Evolutionary conservation across 92 coral and sea anemone species (phyloP).

Genomic region (Parazoanthus swiftii): DNA sequence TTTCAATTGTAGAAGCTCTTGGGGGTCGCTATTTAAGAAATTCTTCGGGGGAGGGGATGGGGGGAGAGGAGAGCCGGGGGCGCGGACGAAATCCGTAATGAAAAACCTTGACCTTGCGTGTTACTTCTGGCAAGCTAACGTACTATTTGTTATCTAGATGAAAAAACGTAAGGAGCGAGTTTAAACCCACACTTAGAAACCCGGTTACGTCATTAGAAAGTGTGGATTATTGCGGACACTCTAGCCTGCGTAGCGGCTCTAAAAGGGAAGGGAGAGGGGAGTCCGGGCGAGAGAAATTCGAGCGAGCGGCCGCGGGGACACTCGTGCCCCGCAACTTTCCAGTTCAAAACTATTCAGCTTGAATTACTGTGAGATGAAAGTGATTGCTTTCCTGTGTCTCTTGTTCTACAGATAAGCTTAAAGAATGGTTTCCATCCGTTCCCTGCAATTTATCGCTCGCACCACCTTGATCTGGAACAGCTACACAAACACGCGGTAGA

Average conservation of each 20-base stretch:
- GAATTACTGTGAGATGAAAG: background rate
- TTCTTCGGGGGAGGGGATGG: background rate
- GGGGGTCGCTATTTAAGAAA: background rate
- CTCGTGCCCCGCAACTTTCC: background rate
- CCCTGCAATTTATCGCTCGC: slow-evolving; percentile 77
- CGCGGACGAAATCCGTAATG: no score
- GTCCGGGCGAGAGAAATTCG: no score
- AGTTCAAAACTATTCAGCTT: background rate
- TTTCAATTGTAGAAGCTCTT: background rate
- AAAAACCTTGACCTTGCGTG: background rate
- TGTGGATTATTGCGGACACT: no score
- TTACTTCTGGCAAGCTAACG: background rate
- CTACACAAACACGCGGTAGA: slow-evolving; percentile 55
- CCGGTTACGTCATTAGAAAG: no score
- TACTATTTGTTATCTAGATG: background rate
- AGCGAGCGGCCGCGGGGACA: no score
- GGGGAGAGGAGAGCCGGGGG: background rate
- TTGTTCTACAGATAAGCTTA: slow-evolving; percentile 47
- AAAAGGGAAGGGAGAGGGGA: no score
- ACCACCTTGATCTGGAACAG: slow-evolving; percentile 70
- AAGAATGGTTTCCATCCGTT: slow-evolving; percentile 65
- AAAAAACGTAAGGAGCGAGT: background rate
- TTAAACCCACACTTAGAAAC: no score
- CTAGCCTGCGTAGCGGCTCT: no score
- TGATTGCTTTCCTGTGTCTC: background rate